These are phyloP conservation scores for Ceratosolen solmsi DNA, from an alignment of 1,140 invertebrate genomes.

Conservation along the genomic window DNA sequence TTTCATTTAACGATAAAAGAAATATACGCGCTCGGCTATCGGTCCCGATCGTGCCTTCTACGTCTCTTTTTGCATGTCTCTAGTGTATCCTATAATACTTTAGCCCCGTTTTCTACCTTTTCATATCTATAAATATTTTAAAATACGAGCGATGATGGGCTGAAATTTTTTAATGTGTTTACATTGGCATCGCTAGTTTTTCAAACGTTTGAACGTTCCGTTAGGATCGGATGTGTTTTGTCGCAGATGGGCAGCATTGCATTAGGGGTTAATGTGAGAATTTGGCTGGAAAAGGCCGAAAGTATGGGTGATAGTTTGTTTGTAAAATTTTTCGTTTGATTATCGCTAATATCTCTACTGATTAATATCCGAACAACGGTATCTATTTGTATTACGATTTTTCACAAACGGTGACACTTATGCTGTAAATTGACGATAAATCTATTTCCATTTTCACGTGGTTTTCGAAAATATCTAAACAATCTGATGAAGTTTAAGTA, in stretches of 20 bases:
- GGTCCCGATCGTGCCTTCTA: constrained; percentile 23
- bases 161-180: neutral
- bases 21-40: constrained; percentile 27
- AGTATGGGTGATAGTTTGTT: neutral
- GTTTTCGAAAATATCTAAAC: neutral
- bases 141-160: constrained; percentile 7
- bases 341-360: too few species aligned
- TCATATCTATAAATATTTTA: constrained; percentile 24
- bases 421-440: neutral
- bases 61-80: constrained; percentile 19
- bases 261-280: neutral
- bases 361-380: neutral
- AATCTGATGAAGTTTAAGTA: neutral
- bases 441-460: neutral
- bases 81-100: constrained; percentile 27
- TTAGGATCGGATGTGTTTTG: neutral
- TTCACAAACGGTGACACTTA: neutral
- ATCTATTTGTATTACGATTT: neutral
- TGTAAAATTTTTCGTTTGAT: neutral
- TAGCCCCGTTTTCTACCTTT: constrained; percentile 4
- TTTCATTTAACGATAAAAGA: constrained; percentile 41
- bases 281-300: neutral
- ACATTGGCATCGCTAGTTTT: neutral
- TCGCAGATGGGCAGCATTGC: neutral
- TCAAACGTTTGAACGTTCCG: neutral